Evolutionary conservation across 2,888 invertebrate species (phyloP), one percentile per base, ranked within the genome.

Genomic region (Spicauda simplicius): DNA sequence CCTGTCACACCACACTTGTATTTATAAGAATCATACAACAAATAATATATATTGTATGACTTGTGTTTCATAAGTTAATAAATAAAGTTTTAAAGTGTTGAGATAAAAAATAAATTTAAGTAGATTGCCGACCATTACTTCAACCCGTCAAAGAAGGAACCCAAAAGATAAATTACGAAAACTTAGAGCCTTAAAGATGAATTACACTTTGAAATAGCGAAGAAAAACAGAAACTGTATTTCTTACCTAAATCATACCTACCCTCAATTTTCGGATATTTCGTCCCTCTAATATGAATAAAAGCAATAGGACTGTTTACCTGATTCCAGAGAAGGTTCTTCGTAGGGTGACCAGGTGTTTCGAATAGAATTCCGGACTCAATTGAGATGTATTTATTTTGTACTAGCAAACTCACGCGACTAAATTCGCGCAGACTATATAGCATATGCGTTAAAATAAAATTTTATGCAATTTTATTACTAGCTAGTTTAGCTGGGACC

Each of bases 301-400:
- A 58, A 59, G 48, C 48, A 59, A 59, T 59, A 59, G 16, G 53
- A 25, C 33, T 61, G 53, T 53, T 61, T 61, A 61, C 30, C 30
- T 50, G 59, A 30, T 25, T 60, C 59, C 33, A 33, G 41, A 19
- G 48, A 48, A 48, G 48, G 45, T 59, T 30, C 48, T 48, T 25
- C 14, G 48, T 59, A 48, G 59, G 58, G 58, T 45, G 8, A 8
- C 59, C 48, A 25, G 4, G 3, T 33, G 14, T 50, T 30, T 60
- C 25, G 48, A 48, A 6, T 8, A 3, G 19, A 25, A 25, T 48
- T 14, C 59, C 41, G 41, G 41, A 41, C 41, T 14, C 41, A 14
- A 25, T 25, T 25, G 25, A 5, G 5, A 25, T 25, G 25, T 25
- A 2, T 25, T 25, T 25, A 4, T 25, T 25, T 25, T 4, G n/a